A percentile compares a stretch with the other conserved stretches of the same genome.
phyloP scores from a whole-genome alignment of 2,797 vertebrate species.

The Bovichtus diacanthus region DNA sequence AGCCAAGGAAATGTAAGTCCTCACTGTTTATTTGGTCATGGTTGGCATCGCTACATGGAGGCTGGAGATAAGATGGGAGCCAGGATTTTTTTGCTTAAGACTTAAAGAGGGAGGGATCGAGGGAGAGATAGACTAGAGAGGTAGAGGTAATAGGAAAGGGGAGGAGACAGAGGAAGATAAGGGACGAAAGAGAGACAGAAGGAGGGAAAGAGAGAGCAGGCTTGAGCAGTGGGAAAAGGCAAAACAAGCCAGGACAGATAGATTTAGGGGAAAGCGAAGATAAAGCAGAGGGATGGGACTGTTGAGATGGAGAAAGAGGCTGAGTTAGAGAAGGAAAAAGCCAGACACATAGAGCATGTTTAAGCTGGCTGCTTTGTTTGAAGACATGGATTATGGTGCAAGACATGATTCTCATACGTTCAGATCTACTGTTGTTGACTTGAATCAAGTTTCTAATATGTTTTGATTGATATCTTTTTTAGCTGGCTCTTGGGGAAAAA shows the following conservation, averaged over 20 bases:
- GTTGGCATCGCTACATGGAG: slow-evolving; percentile 73
- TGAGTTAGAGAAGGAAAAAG: slow-evolving; percentile 26
- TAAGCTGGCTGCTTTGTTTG: slow-evolving; percentile 33
- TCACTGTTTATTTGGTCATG: slow-evolving; percentile 68
- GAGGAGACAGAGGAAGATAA: slow-evolving; percentile 37
- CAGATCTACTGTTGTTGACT: slow-evolving; percentile 21
- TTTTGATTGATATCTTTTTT: neutral
- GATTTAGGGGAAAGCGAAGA: slow-evolving; percentile 46
- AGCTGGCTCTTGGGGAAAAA: neutral
- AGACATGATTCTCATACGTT: slow-evolving; percentile 10
- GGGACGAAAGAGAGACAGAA: slow-evolving; percentile 24
- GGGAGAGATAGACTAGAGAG: slow-evolving; percentile 36
- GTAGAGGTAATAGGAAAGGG: slow-evolving; percentile 27
- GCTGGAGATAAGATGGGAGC: slow-evolving; percentile 78
- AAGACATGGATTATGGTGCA: slow-evolving; percentile 24
- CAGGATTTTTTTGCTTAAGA: slow-evolving; percentile 71
- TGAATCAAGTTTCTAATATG: neutral
- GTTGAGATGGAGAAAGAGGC: slow-evolving; percentile 34
- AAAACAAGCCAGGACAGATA: slow-evolving; percentile 39
- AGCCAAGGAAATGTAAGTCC: slow-evolving; percentile 72
- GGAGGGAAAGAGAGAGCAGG: slow-evolving; percentile 23
- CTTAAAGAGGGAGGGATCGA: slow-evolving; percentile 49
- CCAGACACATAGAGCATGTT: slow-evolving; percentile 13
- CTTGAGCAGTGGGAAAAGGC: slow-evolving; percentile 18
- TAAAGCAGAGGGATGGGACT: slow-evolving; percentile 38